A percentile compares a stretch with the other conserved stretches of the same genome.
Conservation (phyloP, 2,797 vertebrate genomes). For the Scomberomorus guttatus region DNA sequence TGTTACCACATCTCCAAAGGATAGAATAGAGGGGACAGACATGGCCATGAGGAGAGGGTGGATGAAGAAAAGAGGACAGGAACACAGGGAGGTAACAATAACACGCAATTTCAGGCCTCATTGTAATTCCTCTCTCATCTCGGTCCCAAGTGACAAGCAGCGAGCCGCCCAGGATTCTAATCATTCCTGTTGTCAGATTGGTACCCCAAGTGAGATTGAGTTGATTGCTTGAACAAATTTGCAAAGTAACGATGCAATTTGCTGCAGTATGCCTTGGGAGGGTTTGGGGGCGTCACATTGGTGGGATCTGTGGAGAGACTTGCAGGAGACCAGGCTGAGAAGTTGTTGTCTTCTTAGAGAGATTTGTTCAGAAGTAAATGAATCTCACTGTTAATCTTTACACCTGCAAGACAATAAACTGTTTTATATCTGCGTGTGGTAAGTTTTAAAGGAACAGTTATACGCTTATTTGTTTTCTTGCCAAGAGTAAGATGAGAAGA, state of each 20-base stretch:
- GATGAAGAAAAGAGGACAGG: conserved; percentile 57
- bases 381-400: conserved; percentile 57
- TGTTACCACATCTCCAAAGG: conserved; percentile 58
- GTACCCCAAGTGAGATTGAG: conserved; percentile 82
- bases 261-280: conserved; percentile 65
- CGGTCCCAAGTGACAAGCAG: conserved; percentile 71
- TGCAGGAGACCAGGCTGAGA: conserved; percentile 35
- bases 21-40: conserved; percentile 60
- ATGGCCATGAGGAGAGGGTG: conserved; percentile 38
- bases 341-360: conserved; percentile 43
- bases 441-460: background rate
- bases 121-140: conserved; percentile 83
- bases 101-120: conserved; percentile 77
- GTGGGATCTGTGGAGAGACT: conserved; percentile 46
- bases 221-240: conserved; percentile 87
- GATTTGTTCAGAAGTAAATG: conserved; percentile 53
- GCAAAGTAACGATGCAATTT: conserved; percentile 86
- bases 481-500: background rate
- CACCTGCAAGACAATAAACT: conserved; percentile 35
- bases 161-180: conserved; percentile 80
- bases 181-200: conserved; percentile 82
- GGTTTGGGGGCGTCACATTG: conserved; percentile 47
- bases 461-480: background rate
- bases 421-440: conserved; percentile 1
- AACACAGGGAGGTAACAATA: conserved; percentile 74